Conservation (phyloP, 2,113 vertebrate species). For the Gobiocypris rarus region DNA sequence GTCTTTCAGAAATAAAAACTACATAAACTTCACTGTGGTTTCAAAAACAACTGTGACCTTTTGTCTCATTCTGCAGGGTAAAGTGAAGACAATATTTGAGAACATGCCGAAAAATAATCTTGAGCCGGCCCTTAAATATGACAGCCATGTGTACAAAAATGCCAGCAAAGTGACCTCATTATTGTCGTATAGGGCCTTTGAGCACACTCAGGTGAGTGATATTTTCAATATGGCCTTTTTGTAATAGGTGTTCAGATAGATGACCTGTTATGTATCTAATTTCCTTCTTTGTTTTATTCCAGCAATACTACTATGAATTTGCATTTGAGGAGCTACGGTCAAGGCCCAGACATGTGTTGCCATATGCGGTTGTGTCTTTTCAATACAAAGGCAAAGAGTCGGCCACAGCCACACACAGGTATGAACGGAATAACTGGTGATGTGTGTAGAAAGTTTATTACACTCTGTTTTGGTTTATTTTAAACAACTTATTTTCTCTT, state of each 20-base stretch:
- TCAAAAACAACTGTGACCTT: neutral
- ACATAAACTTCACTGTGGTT: neutral
- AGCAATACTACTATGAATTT: constrained; percentile 98
- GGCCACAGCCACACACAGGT: constrained; percentile 80
- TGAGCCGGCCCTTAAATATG: constrained; percentile 90
- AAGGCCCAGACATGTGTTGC: constrained; percentile 91
- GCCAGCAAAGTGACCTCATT: constrained; percentile 85
- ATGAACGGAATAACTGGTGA: constrained; percentile 40
- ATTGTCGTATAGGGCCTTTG: constrained; percentile 91
- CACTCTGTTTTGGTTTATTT: neutral
- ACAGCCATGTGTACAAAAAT: constrained; percentile 92
- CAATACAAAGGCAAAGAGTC: constrained; percentile 85
- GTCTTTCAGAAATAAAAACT: too few relatives aligned
- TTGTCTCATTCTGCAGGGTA: constrained; percentile 78
- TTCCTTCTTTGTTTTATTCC: constrained; percentile 58
- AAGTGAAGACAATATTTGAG: constrained; percentile 88
- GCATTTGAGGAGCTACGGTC: constrained; percentile 87
- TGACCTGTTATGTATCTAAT: neutral
- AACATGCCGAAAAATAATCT: constrained; percentile 81
- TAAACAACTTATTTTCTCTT: constrained; percentile 45
- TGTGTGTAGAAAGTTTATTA: neutral
- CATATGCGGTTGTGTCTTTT: constrained; percentile 93
- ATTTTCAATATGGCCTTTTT: neutral
- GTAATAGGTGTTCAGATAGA: neutral
- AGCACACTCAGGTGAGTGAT: constrained; percentile 87